Conservation (phyloP, 2,113 vertebrate species). For the Cololabis saira region DNA sequence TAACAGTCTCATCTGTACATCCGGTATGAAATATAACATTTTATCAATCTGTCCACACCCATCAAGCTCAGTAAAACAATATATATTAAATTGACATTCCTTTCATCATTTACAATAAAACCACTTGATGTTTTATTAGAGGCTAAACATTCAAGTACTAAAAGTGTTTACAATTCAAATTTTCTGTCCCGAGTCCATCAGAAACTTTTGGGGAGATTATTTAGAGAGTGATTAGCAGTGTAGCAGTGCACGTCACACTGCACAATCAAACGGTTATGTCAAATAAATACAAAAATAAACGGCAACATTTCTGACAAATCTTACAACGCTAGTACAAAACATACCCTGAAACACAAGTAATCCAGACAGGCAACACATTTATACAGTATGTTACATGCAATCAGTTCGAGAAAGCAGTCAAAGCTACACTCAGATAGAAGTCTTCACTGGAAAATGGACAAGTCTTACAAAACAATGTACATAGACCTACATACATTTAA, state of each 20-base stretch:
- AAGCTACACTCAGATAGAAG: slow-evolving; percentile 25
- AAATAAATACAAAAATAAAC: slow-evolving; percentile 88
- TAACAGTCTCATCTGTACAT: not conserved
- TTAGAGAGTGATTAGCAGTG: slow-evolving; percentile 8
- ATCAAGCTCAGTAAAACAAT: slow-evolving; percentile 22
- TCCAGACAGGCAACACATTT: slow-evolving; percentile 83
- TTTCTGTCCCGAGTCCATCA: slow-evolving; percentile 7
- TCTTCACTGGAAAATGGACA: slow-evolving; percentile 81
- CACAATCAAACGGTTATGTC: slow-evolving; percentile 68
- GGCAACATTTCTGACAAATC: slow-evolving; percentile 79
- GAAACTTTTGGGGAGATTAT: not conserved
- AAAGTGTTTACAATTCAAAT: slow-evolving; percentile 15
- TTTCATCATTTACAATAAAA: slow-evolving; percentile 32
- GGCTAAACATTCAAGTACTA: slow-evolving; percentile 24
- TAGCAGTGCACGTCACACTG: slow-evolving; percentile 53
- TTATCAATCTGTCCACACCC: slow-evolving; percentile 15
- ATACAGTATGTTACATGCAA: slow-evolving; percentile 92
- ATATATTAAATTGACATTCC: slow-evolving; percentile 21
- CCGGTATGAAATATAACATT: slow-evolving; percentile 1
- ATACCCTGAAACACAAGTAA: slow-evolving; percentile 89
- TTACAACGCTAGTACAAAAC: slow-evolving; percentile 92
- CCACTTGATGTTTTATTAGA: not conserved
- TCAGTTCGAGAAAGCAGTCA: slow-evolving; percentile 81
- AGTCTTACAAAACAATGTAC: slow-evolving; percentile 85
- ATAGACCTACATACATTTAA: slow-evolving; percentile 78